A percentile compares a stretch with the other conserved stretches of the same genome.
These are phyloP conservation scores for Tringa solitaria DNA, from an alignment of 2,113 vertebrate genomes.

Conservation along the genomic window DNA sequence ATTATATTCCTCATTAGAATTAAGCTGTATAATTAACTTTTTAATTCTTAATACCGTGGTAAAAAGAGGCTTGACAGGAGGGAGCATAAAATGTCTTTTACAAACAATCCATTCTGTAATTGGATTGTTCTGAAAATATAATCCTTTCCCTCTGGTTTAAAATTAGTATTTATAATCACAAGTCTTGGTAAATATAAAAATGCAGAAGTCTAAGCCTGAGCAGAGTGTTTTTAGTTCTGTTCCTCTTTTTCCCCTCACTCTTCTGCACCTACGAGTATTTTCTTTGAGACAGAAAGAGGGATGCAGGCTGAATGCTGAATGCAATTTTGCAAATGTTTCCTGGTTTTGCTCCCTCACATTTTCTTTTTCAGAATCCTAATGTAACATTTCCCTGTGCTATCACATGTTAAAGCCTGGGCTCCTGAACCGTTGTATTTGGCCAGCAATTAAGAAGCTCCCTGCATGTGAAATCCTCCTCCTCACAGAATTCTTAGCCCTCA, in stretches of 20 bases:
- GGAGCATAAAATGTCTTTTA: conserved; percentile 33
- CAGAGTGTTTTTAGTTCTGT: not conserved
- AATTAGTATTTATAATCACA: conserved; percentile 28
- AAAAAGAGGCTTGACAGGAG: conserved; percentile 33
- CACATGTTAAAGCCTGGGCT: not conserved
- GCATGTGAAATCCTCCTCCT: conserved; percentile 11
- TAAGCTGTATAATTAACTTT: conserved; percentile 32
- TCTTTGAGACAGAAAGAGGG: not conserved
- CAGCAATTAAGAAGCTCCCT: conserved; percentile 44
- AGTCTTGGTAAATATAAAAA: conserved; percentile 18
- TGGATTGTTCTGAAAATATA: conserved; percentile 56
- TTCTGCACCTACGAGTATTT: not conserved
- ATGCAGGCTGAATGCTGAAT: conserved; percentile 15
- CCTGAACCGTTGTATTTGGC: conserved; percentile 6
- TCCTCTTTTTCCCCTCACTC: not conserved
- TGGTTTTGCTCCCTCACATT: conserved; percentile 37
- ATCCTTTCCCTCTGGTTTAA: conserved; percentile 4
- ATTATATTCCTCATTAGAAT: conserved; percentile 19
- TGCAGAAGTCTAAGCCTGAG: not conserved
- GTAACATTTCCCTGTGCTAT: not conserved
- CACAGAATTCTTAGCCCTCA: not conserved
- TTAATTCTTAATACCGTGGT: conserved; percentile 35
- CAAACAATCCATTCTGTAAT: conserved; percentile 36
- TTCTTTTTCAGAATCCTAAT: conserved; percentile 38
- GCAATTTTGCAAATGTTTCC: conserved; percentile 21